A percentile compares a stretch with the other conserved stretches of the same genome.
These are phyloP conservation scores for Rhopalosiphum maidis DNA, from an alignment of 1,140 invertebrate species.

Conservation along the genomic window DNA sequence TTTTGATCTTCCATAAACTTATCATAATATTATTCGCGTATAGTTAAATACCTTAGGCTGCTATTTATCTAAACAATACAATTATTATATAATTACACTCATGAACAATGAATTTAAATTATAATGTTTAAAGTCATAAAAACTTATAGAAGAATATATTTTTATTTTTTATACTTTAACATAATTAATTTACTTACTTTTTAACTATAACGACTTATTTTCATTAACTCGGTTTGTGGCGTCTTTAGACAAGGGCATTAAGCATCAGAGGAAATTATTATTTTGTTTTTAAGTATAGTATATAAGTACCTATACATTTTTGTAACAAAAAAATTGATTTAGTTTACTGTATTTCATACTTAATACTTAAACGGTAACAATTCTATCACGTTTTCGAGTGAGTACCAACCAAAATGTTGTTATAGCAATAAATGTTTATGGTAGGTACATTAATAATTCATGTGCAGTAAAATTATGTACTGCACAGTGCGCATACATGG, in stretches of 20 bases:
- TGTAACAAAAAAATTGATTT: not conserved
- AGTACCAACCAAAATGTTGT: not conserved
- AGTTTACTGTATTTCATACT: not conserved
- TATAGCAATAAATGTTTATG: constrained; percentile 1
- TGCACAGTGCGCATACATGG: not conserved
- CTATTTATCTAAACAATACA: too few species aligned
- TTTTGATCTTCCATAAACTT: not conserved
- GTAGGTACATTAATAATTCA: not conserved
- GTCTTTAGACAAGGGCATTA: not conserved
- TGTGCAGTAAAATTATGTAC: not conserved
- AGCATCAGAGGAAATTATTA: not conserved
- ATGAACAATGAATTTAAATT: not conserved
- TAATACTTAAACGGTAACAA: not conserved
- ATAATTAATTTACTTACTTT: not conserved
- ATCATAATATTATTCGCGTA: too few species aligned
- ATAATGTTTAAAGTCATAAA: not conserved
- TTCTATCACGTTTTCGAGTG: not conserved
- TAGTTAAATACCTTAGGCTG: too few species aligned
- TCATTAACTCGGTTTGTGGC: not conserved
- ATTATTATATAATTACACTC: not conserved
- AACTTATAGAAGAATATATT: not conserved
- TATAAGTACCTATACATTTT: not conserved
- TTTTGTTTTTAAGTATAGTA: not conserved
- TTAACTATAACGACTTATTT: not conserved
- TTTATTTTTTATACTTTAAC: not conserved